Conservation (phyloP, 2,113 vertebrate genomes). For the Podilymbus podiceps region DNA sequence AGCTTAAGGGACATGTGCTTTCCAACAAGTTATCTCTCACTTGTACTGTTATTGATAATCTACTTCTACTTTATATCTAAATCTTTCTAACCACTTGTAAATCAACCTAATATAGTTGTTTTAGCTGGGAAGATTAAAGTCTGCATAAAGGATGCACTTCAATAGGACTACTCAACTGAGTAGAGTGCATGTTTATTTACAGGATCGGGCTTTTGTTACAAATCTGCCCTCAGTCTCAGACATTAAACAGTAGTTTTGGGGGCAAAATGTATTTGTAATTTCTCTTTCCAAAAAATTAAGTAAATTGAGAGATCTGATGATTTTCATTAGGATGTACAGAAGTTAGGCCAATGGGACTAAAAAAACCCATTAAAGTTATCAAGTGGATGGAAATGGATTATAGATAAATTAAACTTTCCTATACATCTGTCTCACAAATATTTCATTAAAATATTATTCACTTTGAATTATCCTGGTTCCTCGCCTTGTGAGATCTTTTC, state of each 20-base stretch:
- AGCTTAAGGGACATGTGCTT: background rate
- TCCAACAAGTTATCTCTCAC: background rate
- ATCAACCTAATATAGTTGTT: background rate
- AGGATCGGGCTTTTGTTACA: background rate
- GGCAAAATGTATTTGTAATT: background rate
- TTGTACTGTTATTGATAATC: background rate
- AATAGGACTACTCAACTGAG: background rate
- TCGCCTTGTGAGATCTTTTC: background rate
- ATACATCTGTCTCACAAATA: background rate
- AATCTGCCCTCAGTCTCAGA: background rate
- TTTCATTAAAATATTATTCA: background rate
- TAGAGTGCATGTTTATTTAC: background rate
- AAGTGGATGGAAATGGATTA: background rate
- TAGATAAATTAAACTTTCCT: background rate
- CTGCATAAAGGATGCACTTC: background rate
- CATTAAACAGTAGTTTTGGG: background rate
- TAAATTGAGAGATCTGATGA: background rate
- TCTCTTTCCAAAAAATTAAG: background rate
- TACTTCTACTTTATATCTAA: background rate
- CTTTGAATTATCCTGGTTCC: background rate
- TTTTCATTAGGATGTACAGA: background rate
- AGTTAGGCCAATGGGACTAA: background rate
- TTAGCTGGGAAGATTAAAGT: background rate
- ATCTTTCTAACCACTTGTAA: background rate
- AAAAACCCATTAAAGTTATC: background rate